Percentiles rank a stretch among this genome's conserved stretches.
These are phyloP conservation scores for Syndactyla subalaris DNA, from an alignment of 2,797 vertebrate genomes.

Conservation along the genomic window DNA sequence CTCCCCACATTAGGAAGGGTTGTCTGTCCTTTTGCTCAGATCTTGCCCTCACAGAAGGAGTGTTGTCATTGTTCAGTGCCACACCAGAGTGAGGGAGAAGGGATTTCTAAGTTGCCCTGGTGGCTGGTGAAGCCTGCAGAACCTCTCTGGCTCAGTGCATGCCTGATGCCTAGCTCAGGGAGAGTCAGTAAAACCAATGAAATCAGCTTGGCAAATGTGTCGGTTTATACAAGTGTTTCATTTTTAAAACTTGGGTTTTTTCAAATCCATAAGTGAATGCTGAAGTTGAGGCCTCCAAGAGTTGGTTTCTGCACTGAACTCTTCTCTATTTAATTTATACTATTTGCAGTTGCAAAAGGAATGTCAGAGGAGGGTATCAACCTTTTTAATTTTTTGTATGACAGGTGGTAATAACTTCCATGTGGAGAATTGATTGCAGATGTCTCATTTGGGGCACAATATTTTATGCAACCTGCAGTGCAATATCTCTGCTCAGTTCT, in stretches of 20 bases:
- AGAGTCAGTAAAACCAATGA: background rate
- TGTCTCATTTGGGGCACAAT: background rate
- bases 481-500: background rate
- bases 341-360: constrained; percentile 1
- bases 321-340: background rate
- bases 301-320: background rate
- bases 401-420: background rate
- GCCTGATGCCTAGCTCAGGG: background rate
- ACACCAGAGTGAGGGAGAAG: background rate
- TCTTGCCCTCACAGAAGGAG: background rate
- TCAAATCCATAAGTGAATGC: background rate
- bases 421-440: background rate
- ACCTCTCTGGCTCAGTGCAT: background rate
- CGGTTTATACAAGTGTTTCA: background rate
- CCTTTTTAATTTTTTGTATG: background rate
- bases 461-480: background rate
- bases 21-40: background rate
- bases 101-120: background rate
- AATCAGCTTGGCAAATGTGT: background rate
- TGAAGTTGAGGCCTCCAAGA: background rate
- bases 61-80: background rate
- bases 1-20: background rate
- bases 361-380: background rate
- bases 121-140: background rate
- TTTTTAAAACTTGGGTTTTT: constrained; percentile 1